Conservation (phyloP, 2,113 vertebrate genomes). For the Alces alces region DNA sequence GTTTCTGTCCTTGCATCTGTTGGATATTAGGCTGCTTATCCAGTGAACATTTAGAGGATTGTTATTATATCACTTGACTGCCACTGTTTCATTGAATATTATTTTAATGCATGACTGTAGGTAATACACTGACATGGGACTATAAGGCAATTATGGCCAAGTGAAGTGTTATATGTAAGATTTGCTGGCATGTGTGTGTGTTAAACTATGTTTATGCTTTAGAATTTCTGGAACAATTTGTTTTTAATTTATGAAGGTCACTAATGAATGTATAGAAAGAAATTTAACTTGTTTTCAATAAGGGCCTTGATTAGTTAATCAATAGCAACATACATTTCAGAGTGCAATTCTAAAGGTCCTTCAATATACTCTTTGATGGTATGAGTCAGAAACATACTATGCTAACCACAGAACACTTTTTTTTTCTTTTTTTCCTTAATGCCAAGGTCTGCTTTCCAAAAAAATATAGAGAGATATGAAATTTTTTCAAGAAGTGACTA, state of each 20-base stretch:
- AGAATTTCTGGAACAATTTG: neutral
- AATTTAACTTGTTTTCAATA: constrained; percentile 42
- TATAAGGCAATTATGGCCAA: neutral
- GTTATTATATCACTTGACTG: neutral
- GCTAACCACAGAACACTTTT: neutral
- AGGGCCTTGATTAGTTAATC: neutral
- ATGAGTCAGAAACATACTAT: neutral
- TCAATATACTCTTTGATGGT: neutral
- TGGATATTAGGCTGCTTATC: neutral
- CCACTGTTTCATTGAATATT: neutral
- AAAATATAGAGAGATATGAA: neutral
- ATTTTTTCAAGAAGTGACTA: neutral
- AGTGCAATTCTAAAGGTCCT: neutral
- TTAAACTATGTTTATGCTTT: neutral
- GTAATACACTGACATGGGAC: neutral
- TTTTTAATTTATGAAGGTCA: constrained; percentile 5
- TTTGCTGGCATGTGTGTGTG: neutral
- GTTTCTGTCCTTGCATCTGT: neutral
- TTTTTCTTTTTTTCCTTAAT: neutral
- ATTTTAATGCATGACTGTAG: neutral
- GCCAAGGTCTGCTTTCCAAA: neutral
- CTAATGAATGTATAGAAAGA: neutral
- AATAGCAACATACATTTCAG: neutral
- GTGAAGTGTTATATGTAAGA: neutral
- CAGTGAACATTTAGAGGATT: neutral